phyloP scores from a whole-genome alignment of 2,888 invertebrate genomes.

The Chalcosyrphus nemorum region DNA sequence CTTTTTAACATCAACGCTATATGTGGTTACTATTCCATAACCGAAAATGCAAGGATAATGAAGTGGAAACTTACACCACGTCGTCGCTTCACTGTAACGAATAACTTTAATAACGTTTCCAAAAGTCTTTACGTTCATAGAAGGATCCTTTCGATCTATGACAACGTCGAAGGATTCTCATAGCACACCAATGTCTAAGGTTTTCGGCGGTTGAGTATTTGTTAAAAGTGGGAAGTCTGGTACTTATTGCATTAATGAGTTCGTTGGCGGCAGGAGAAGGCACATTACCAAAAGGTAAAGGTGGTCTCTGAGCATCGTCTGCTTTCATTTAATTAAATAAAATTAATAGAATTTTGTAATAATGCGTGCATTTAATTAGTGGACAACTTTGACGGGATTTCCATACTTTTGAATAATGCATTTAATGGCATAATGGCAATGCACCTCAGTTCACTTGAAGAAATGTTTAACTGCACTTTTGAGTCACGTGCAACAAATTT shows the following conservation, averaged over 20 bases:
- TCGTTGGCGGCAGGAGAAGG: neutral
- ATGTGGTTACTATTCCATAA: conserved; percentile 10
- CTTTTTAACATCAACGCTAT: conserved; percentile 1
- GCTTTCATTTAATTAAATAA: neutral
- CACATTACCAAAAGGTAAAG: neutral
- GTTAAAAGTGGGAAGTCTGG: neutral
- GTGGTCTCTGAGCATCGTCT: neutral
- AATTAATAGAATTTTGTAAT: neutral
- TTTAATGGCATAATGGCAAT: neutral
- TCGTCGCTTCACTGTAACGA: conserved; percentile 25
- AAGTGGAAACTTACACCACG: conserved; percentile 56
- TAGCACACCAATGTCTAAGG: neutral
- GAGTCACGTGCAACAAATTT: neutral
- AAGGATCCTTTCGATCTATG: conserved; percentile 15
- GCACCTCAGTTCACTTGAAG: neutral
- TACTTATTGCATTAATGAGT: neutral
- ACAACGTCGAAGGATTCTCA: neutral
- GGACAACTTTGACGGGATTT: neutral
- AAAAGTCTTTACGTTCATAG: conserved; percentile 33
- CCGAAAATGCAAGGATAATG: conserved; percentile 62
- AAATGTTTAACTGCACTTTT: neutral
- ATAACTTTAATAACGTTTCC: conserved; percentile 36
- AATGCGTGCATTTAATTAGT: conserved; percentile 6
- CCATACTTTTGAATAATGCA: neutral
- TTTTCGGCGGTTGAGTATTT: neutral